Evolutionary conservation across 2,797 vertebrate species (phyloP).

Genomic region (Adrianichthys oophorus): DNA sequence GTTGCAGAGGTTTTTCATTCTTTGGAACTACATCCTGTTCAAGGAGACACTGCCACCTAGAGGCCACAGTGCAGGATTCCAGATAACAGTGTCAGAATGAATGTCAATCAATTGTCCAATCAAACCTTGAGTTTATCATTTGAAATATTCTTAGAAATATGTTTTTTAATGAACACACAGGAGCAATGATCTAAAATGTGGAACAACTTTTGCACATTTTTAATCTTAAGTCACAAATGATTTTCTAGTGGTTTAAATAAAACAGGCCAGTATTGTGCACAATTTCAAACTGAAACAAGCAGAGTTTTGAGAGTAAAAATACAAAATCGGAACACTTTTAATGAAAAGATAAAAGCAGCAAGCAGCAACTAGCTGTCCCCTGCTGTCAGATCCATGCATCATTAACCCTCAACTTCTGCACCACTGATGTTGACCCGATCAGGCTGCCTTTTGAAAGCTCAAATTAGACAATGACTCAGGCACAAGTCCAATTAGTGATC

Average conservation of each 20-base stretch:
- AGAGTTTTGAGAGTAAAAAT: too few species aligned
- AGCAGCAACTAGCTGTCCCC: constrained; percentile 13
- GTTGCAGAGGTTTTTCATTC: constrained; percentile 7
- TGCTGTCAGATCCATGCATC: constrained; percentile 48
- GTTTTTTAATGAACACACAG: neutral
- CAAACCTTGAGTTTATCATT: neutral
- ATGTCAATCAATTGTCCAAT: neutral
- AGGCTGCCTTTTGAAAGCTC: constrained; percentile 16
- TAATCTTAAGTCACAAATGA: neutral
- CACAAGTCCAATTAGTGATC: constrained; percentile 9
- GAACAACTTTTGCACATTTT: neutral
- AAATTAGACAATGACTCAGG: constrained; percentile 26
- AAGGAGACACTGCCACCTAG: constrained; percentile 58
- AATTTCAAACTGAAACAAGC: constrained; percentile 14
- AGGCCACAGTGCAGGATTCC: constrained; percentile 23
- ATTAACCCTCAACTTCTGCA: constrained; percentile 42
- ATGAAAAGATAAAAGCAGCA: constrained; percentile 10
- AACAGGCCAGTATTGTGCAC: neutral
- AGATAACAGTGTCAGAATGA: neutral
- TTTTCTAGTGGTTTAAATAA: neutral
- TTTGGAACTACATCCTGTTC: constrained; percentile 8
- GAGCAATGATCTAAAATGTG: neutral
- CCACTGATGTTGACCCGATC: constrained; percentile 33
- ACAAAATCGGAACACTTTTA: constrained; percentile 4
- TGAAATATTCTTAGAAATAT: neutral